phyloP scores from a whole-genome alignment of 1,140 invertebrate genomes.

The Brachionus plicatilis region DNA sequence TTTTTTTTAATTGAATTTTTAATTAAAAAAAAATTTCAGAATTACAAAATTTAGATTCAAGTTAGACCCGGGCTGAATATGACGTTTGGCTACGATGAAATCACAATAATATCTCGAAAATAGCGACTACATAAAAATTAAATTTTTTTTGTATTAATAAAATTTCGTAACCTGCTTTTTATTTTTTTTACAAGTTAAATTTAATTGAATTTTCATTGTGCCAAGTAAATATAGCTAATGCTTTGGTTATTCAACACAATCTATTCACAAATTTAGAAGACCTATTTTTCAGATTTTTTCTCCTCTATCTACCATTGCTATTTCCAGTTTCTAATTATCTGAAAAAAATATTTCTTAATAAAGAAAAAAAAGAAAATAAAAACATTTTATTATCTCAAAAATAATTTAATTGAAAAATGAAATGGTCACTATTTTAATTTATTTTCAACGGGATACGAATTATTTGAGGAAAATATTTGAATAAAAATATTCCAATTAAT shows the following conservation, averaged over 20 bases:
- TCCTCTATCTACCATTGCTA: not conserved
- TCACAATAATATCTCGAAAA: not conserved
- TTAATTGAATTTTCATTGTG: not conserved
- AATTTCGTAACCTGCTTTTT: not conserved
- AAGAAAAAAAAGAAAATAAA: too few relatives aligned
- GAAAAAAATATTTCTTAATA: not conserved
- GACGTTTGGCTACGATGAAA: not conserved
- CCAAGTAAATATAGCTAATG: not conserved
- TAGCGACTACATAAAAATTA: not conserved
- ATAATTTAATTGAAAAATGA: not conserved
- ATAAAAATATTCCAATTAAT: not conserved
- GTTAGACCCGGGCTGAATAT: not conserved
- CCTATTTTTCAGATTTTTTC: not conserved
- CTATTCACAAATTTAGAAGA: not conserved
- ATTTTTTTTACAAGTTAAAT: not conserved
- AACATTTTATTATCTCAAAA: not conserved
- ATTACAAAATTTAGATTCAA: not conserved
- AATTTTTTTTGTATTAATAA: not conserved
- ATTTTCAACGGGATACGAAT: not conserved
- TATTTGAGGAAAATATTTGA: not conserved
- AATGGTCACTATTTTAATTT: not conserved
- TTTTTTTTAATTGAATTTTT: not conserved
- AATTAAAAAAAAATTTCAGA: not conserved
- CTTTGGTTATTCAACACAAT: not conserved
- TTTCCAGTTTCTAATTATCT: not conserved